A percentile compares a stretch with the other conserved stretches of the same genome.
phyloP scores from a whole-genome alignment of 2,888 invertebrate species.

The Dryocosmus kuriphilus region DNA sequence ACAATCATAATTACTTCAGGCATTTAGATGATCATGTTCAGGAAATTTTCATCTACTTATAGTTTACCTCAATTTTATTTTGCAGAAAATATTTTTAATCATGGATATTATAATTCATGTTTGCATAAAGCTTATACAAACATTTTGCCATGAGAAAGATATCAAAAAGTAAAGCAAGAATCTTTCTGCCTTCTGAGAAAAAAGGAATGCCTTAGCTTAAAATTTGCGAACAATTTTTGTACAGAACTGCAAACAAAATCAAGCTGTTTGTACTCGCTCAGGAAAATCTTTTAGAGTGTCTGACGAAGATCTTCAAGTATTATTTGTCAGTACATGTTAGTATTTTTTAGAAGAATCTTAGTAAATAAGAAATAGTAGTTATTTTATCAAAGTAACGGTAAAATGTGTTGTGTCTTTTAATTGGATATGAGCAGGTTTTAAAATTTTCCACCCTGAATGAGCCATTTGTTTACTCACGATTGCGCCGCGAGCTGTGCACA shows the following conservation, averaged over 20 bases:
- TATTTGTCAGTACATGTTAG: no score
- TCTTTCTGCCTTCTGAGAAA: no score
- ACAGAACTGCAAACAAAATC: no score
- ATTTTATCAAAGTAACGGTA: background rate
- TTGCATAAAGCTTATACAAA: background rate
- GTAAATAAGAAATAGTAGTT: background rate
- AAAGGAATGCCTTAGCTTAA: no score
- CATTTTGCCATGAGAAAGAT: no score
- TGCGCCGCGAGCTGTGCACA: background rate
- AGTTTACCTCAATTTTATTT: background rate
- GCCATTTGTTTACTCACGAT: background rate
- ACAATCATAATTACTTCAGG: conserved; percentile 23
- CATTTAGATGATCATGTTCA: conserved; percentile 20
- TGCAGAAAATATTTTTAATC: background rate
- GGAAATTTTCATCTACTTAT: conserved; percentile 9
- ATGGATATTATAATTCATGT: background rate
- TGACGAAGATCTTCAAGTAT: no score
- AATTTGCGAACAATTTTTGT: no score
- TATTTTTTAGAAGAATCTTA: no score
- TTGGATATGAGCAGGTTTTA: background rate
- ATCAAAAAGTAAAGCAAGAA: no score
- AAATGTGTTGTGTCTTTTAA: background rate
- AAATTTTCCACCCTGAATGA: background rate
- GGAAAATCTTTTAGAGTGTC: no score
- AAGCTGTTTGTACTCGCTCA: no score